Conservation (phyloP, 2,888 invertebrate genomes). For the Plebejus anna region DNA sequence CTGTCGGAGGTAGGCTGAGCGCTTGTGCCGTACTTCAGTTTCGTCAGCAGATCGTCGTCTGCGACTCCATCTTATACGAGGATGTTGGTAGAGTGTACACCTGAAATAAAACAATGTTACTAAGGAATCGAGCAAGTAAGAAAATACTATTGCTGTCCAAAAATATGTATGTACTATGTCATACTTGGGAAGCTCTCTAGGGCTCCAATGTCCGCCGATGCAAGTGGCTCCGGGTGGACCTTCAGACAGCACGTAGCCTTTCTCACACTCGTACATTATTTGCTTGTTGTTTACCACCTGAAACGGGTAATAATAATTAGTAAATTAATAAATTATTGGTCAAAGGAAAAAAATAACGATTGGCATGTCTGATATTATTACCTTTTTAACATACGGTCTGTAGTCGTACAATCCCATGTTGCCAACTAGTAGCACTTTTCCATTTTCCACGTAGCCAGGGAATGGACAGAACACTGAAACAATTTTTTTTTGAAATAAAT, state of each 20-base stretch:
- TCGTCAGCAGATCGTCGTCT: conserved; percentile 79
- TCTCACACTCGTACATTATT: conserved; percentile 97
- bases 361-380: conserved; percentile 53
- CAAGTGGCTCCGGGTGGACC: conserved; percentile 97
- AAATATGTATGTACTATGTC: conserved; percentile 32
- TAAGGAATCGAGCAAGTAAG: neutral
- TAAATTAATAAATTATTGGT: neutral
- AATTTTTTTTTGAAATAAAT: neutral
- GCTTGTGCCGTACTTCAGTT: conserved; percentile 59
- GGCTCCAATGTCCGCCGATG: conserved; percentile 96
- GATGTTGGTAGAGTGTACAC: conserved; percentile 92
- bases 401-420: conserved; percentile 98
- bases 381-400: conserved; percentile 94
- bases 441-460: conserved; percentile 93
- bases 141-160: neutral
- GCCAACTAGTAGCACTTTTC: conserved; percentile 94
- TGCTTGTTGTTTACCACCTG: conserved; percentile 92
- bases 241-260: conserved; percentile 91
- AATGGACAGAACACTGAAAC: conserved; percentile 93
- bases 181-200: conserved; percentile 89
- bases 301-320: conserved; percentile 32
- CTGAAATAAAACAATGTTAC: conserved; percentile 50
- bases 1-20: conserved; percentile 65
- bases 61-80: conserved; percentile 90
- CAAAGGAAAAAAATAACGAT: neutral